Conservation (phyloP, 1,140 invertebrate species). For the Samia ricini region DNA sequence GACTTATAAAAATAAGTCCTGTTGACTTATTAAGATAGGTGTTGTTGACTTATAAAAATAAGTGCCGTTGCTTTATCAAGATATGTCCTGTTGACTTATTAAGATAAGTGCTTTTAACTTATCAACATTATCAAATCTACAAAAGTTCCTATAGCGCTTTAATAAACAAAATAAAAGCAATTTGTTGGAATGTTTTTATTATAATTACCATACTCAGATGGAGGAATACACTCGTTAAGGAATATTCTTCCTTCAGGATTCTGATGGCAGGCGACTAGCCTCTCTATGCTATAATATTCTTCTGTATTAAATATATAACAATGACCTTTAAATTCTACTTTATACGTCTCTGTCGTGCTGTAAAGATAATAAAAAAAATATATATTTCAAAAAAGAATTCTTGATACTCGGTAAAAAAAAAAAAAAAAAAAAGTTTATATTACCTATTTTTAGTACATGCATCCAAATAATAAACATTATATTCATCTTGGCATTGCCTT, state of each 20-base stretch:
- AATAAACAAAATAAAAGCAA: neutral
- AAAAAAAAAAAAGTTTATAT: neutral
- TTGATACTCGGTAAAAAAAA: too few relatives aligned
- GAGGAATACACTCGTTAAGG: conserved; percentile 86
- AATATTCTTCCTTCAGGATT: conserved; percentile 78
- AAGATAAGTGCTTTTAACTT: too few relatives aligned
- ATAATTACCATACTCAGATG: conserved; percentile 88
- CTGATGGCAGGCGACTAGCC: conserved; percentile 81
- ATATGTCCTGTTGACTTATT: too few relatives aligned
- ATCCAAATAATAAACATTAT: conserved; percentile 89
- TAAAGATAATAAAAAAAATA: conserved; percentile 28
- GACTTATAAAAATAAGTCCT: too few relatives aligned
- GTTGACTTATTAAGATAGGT: too few relatives aligned
- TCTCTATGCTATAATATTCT: conserved; percentile 80
- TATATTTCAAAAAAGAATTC: too few relatives aligned
- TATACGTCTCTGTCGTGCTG: conserved; percentile 83
- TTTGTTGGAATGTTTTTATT: neutral
- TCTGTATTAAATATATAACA: conserved; percentile 63
- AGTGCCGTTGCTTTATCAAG: too few relatives aligned
- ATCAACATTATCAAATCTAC: neutral
- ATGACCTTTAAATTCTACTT: conserved; percentile 78
- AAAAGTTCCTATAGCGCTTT: neutral
- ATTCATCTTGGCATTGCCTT: conserved; percentile 87
- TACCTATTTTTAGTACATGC: conserved; percentile 85
- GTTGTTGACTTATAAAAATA: too few relatives aligned